These are phyloP conservation scores for Toxotes chatareus DNA, from an alignment of 2,113 vertebrate species.

Conservation along the genomic window DNA sequence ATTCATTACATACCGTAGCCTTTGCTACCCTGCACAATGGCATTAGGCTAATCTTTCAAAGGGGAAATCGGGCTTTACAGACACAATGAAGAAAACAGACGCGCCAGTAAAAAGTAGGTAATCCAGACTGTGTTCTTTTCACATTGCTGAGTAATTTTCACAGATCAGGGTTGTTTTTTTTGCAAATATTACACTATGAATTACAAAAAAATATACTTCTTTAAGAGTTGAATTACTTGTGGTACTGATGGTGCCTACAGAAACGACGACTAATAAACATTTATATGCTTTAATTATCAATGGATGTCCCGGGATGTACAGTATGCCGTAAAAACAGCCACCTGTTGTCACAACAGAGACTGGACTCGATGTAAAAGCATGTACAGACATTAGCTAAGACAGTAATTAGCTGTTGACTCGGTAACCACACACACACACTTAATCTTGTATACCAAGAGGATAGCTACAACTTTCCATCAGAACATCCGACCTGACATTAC, in stretches of 20 bases:
- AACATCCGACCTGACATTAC: slow-evolving; percentile 38
- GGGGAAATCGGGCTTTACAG: slow-evolving; percentile 55
- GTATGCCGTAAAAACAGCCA: background rate
- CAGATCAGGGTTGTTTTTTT: background rate
- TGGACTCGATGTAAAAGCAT: background rate
- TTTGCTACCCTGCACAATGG: slow-evolving; percentile 58
- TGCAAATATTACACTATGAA: background rate
- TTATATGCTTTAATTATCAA: background rate
- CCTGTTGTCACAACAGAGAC: too few relatives aligned
- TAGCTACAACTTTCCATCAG: slow-evolving; percentile 63
- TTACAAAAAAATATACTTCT: background rate
- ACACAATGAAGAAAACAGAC: slow-evolving; percentile 32
- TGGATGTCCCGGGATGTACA: background rate
- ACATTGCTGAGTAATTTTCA: background rate
- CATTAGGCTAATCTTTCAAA: slow-evolving; percentile 66
- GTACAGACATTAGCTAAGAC: background rate
- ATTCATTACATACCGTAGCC: slow-evolving; percentile 12
- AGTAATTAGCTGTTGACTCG: slow-evolving; percentile 15
- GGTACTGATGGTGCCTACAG: too few relatives aligned
- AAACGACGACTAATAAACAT: background rate
- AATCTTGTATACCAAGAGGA: slow-evolving; percentile 40
- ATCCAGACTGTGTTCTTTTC: slow-evolving; percentile 30
- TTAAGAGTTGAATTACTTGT: background rate
- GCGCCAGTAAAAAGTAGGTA: slow-evolving; percentile 52
- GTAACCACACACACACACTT: slow-evolving; percentile 10